These are phyloP conservation scores for Fissipunctia ypsillon DNA, from an alignment of 2,888 invertebrate species.

Conservation along the genomic window DNA sequence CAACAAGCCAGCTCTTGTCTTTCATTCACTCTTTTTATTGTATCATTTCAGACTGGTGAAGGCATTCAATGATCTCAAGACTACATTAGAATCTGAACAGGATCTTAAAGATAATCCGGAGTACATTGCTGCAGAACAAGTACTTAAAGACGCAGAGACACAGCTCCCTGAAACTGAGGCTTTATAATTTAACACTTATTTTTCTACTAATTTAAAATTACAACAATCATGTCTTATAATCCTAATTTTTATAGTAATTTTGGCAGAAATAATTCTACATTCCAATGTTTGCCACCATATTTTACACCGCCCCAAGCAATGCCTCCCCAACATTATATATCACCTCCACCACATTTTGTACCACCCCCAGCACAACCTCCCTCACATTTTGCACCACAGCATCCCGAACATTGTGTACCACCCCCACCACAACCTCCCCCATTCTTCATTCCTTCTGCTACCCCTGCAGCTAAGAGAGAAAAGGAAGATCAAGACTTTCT, in stretches of 20 bases:
- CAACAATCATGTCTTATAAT: constrained; percentile 86
- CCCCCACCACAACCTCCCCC: constrained; percentile 59
- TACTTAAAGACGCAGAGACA: constrained; percentile 92
- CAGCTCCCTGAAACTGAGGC: constrained; percentile 86
- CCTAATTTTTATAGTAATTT: constrained; percentile 82
- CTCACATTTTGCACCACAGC: constrained; percentile 8
- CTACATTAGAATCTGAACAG: constrained; percentile 93
- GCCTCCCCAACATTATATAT: constrained; percentile 1
- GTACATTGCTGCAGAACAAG: constrained; percentile 92
- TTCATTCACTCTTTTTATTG: background rate
- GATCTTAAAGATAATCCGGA: constrained; percentile 94
- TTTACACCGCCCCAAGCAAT: constrained; percentile 65
- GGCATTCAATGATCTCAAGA: constrained; percentile 94
- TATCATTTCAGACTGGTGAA: constrained; percentile 89
- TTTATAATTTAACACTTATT: constrained; percentile 70
- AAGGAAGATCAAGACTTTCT: constrained; percentile 76
- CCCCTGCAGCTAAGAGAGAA: constrained; percentile 38
- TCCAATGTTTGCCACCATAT: constrained; percentile 77
- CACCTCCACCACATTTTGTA: constrained; percentile 55
- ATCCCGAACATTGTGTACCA: constrained; percentile 62
- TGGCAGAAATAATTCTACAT: constrained; percentile 80
- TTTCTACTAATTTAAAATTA: constrained; percentile 72
- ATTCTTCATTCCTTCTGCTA: constrained; percentile 52
- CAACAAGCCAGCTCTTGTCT: background rate
- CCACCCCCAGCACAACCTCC: constrained; percentile 56